Evolutionary conservation across 53 echinoderm and acorn worm species (phyloP), one percentile per base, ranked within the genome.

Genomic region (Pentamera pediparva): DNA sequence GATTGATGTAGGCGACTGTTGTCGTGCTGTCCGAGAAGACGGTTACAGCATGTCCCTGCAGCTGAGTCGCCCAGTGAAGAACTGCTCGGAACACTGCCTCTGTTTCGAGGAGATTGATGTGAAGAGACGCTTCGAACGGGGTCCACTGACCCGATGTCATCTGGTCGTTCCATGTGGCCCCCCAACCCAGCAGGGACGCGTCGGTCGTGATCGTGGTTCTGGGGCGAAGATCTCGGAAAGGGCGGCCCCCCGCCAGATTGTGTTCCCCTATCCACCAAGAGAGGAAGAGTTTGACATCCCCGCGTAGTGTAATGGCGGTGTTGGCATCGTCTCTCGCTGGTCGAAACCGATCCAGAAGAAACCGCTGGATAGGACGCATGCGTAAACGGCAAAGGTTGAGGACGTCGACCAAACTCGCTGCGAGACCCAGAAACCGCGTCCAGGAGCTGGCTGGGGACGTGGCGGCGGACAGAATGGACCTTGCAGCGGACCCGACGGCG

Each of bases 101-200:
- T 12, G 69, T 32, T 32, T 83, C 76, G 13, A 83, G 47, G n/a
- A 56, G 25, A 32, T 83, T 83, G 76, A 83, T 83, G 28, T 83
- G 76, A 1, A 22, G 37, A 3, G 8, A 6, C 13, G 34, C 13
- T 13, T 34, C 56, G 24, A 39, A 11, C 26, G 37, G 5, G 54
- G 35, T 18, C 78, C 65, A 78, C 7, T 18, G 56, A 10, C 70
- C 72, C 11, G 80, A 27, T 45, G 45, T 15, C n/a, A 27, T 35
- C 39, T 36, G 41, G 3, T 39, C 37, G 45, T 7, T 15, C 27
- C 5, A 19, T 8, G 57, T 15, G 1, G 56, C 70, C 2, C 79
- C 70, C 69, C 79, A 69, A 4, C 79, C 59, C 18, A 6, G 8
- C 32, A 31, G 32, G 56, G 41, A 70, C 11, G 70, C 70, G 32